Evolutionary conservation across 2,113 vertebrate genomes (phyloP).

Genomic region (Prolemur simus): DNA sequence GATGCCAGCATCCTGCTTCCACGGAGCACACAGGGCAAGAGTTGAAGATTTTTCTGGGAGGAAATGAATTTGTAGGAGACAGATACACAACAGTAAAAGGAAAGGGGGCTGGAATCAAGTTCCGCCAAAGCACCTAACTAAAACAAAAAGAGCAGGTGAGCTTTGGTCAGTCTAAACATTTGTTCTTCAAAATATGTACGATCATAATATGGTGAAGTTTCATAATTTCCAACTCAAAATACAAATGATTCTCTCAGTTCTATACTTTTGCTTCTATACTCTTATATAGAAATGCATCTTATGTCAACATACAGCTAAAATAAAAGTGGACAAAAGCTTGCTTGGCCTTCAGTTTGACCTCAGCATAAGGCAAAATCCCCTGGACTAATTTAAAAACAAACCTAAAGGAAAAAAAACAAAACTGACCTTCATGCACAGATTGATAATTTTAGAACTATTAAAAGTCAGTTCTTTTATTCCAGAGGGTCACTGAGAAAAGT

Average conservation of each 20-base stretch:
- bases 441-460: constrained; percentile 38
- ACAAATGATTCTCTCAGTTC: constrained; percentile 51
- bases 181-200: constrained; percentile 58
- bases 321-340: constrained; percentile 17
- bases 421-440: constrained; percentile 43
- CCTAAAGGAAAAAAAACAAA: constrained; percentile 1
- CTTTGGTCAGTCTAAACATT: constrained; percentile 70
- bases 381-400: constrained; percentile 37
- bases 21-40: background rate
- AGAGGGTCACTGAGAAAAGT: constrained; percentile 58
- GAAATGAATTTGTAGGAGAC: background rate
- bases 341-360: constrained; percentile 58
- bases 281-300: background rate
- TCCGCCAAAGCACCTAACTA: constrained; percentile 59
- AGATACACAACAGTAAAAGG: background rate
- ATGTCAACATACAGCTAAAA: constrained; percentile 42
- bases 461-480: constrained; percentile 49
- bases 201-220: background rate
- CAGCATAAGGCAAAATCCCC: constrained; percentile 70
- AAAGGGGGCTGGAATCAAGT: constrained; percentile 33
- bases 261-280: constrained; percentile 20
- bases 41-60: background rate
- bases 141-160: constrained; percentile 31
- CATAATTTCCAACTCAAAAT: constrained; percentile 54
- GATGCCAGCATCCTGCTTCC: constrained; percentile 27